Percentiles rank a stretch among this genome's conserved stretches.
Conservation (phyloP, 2,797 vertebrate species). For the Meda fulgida region DNA sequence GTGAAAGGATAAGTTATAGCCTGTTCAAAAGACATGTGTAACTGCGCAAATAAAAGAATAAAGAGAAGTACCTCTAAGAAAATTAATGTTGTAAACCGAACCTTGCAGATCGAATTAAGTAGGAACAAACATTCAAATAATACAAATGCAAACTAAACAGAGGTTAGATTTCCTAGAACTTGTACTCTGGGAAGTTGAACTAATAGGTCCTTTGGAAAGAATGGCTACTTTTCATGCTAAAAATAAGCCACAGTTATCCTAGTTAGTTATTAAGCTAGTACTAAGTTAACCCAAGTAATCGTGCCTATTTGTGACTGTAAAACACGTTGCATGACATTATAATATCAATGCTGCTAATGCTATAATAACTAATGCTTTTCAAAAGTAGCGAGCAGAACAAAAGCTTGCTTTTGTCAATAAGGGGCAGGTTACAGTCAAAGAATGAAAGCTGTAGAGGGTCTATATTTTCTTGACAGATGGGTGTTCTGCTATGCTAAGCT, state of each 20-base stretch:
- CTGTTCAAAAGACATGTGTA: slow-evolving; percentile 24
- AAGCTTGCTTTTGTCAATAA: slow-evolving; percentile 45
- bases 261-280: slow-evolving; percentile 15
- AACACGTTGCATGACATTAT: neutral
- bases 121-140: slow-evolving; percentile 6
- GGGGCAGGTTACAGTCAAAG: slow-evolving; percentile 46
- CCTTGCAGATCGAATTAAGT: neutral
- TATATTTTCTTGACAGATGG: slow-evolving; percentile 67
- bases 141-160: neutral
- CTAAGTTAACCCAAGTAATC: slow-evolving; percentile 5
- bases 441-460: slow-evolving; percentile 61
- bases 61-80: neutral
- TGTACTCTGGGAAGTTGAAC: neutral
- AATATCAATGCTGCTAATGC: slow-evolving; percentile 18
- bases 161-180: neutral
- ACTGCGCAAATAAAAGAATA: slow-evolving; percentile 26
- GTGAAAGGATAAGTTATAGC: slow-evolving; percentile 45
- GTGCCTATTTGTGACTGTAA: neutral
- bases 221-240: slow-evolving; percentile 3
- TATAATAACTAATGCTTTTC: slow-evolving; percentile 21
- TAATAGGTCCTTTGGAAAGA: slow-evolving; percentile 7
- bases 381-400: slow-evolving; percentile 14
- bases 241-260: slow-evolving; percentile 20
- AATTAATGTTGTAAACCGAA: neutral
- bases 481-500: slow-evolving; percentile 61